Evolutionary conservation across 2,113 vertebrate genomes (phyloP), one percentile per base, ranked within the genome.

Genomic region (Actenoides hombroni): DNA sequence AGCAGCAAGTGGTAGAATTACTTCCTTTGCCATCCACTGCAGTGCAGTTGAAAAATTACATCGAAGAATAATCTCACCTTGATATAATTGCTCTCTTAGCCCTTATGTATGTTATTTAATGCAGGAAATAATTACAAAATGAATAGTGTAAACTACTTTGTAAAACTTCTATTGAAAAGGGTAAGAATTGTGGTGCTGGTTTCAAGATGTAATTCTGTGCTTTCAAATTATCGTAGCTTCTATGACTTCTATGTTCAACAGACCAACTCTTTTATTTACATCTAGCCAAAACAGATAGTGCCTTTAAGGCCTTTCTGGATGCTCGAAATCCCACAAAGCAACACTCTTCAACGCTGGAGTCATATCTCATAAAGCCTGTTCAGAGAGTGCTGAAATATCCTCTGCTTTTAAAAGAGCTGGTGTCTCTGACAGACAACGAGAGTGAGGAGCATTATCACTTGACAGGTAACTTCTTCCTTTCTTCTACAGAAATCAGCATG

Each of bases 311-410:
- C 53, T 99, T 99, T 90, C 98, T 99, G 92, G 99, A 99, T 4
- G 98, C 99, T 18, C 99, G 98, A 82, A 99, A 99, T 94, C 99
- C 99, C 73, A 99, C 99, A 73, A 99, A 99, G 97, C 99, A 99
- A 97, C 99, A 99, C 92, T 99, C 99, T 5, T 99, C 99, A 83
- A 99, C 99, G 5, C 97, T 99, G 96, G 99, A 99, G 98, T 99
- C 99, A 0, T 99, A 99, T 95, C 99, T 99, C 95, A 99, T 99
- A 96, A 99, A 99, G 96, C 99, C 99, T 0, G 99, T 99, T 44
- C 99, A 99, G 98, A 98, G 99, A 87, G 99, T 99, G 89, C 98
- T 99, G 70, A 99, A 99, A 97, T 99, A 99, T 74, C 99, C 99
- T 6, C 97, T 99, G 93, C 98, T 99, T 97, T 98, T 99, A 83